Evolutionary conservation across 2,888 invertebrate genomes (phyloP).

Genomic region (Oscheius sp.): DNA sequence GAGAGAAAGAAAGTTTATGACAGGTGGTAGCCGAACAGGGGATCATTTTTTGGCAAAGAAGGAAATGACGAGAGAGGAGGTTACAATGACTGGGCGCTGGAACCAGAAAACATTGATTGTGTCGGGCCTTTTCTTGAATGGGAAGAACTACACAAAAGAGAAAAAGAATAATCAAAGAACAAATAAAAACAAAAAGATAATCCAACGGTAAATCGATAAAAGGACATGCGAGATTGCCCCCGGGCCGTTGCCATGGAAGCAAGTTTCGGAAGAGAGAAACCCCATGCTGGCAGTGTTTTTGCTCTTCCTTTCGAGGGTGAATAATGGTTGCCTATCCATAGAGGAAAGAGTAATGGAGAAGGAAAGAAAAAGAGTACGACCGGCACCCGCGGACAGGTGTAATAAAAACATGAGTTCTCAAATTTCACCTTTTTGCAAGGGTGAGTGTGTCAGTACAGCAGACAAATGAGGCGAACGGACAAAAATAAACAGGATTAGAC

Average conservation of each 20-base stretch:
- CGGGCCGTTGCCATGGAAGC: constrained; percentile 17
- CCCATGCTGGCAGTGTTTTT: constrained; percentile 1
- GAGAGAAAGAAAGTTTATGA: neutral
- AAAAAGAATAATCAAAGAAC: neutral
- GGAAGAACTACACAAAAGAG: too few relatives aligned
- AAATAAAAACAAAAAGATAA: neutral
- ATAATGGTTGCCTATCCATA: too few relatives aligned
- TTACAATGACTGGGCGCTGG: too few relatives aligned
- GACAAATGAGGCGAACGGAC: neutral
- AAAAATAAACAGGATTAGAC: constrained; percentile 22
- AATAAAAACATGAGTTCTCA: constrained; percentile 21
- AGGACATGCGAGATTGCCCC: constrained; percentile 11
- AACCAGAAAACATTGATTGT: too few relatives aligned
- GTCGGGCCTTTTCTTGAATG: too few relatives aligned
- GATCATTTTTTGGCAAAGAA: neutral
- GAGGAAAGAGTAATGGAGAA: neutral
- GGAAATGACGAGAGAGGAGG: too few relatives aligned
- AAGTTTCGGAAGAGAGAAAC: neutral
- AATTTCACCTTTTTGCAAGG: neutral
- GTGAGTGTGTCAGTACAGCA: constrained; percentile 1
- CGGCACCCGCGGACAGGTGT: constrained; percentile 6
- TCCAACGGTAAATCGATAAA: neutral
- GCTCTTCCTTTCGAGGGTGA: neutral
- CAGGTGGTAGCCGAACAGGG: neutral
- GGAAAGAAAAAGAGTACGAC: constrained; percentile 7